A percentile compares a stretch with the other conserved stretches of the same genome.
Evolutionary conservation across 2,888 invertebrate species (phyloP).

Genomic region (Drosophila formosana): DNA sequence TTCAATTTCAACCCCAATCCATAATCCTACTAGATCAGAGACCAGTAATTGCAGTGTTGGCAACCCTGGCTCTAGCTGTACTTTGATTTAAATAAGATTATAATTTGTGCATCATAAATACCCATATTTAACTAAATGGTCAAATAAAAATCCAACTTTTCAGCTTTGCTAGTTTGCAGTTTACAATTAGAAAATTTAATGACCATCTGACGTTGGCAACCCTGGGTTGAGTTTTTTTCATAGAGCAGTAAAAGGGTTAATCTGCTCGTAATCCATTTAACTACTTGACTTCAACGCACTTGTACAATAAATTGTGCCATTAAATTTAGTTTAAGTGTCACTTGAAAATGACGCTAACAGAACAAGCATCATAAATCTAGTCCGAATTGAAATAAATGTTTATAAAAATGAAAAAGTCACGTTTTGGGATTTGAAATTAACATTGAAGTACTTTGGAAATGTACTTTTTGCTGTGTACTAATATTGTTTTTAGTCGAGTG

Average conservation of each 20-base stretch:
- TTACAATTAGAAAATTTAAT: too few species aligned
- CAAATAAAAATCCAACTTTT: too few species aligned
- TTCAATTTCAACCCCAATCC: background rate
- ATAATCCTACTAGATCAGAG: background rate
- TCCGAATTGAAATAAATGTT: conserved; percentile 20
- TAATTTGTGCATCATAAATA: too few species aligned
- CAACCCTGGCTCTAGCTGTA: background rate
- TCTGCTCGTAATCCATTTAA: conserved; percentile 11
- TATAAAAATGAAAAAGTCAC: conserved; percentile 39
- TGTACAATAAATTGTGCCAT: conserved; percentile 42
- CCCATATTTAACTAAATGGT: too few species aligned
- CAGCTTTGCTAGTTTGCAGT: too few species aligned
- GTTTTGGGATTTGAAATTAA: conserved; percentile 34
- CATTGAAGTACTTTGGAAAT: conserved; percentile 18
- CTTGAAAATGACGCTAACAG: conserved; percentile 46
- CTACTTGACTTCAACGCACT: conserved; percentile 22
- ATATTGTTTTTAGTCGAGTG: conserved; percentile 29
- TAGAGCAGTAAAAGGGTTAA: background rate
- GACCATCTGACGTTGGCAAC: too few species aligned
- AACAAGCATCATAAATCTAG: conserved; percentile 32
- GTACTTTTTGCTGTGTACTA: conserved; percentile 4
- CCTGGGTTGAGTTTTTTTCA: background rate
- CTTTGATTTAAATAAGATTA: background rate
- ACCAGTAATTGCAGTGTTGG: background rate
- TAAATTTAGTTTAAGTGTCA: conserved; percentile 54